Base-by-base conservation (phyloP, 37 sponge, comb jelly and placozoan genomes). In the Chondrosia reniformis region DNA sequence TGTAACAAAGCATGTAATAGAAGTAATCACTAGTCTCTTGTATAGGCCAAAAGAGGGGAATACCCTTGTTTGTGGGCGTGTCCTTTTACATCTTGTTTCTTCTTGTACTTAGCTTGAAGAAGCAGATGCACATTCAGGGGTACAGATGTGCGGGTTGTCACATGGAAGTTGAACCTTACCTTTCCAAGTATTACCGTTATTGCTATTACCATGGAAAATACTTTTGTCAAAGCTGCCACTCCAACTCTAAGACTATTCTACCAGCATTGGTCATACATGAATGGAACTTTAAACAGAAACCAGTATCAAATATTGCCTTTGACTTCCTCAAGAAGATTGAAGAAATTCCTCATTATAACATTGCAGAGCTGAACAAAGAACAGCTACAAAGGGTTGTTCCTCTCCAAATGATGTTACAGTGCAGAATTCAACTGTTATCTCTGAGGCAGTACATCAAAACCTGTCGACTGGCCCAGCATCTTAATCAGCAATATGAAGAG, bases 141-240 rank as follows among this genome's bases (percentile, higher is more conserved):
- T 89, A 89, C 83, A 79, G 94, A 45, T 99, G 99, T 76, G 94
- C 94, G 31, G 99, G 99, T 9, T 99, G 99, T 86, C 94, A 97
- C 10, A 89, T 99, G 92, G 83, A 84, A 52, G 84, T 95, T 4
- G 94, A 91, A 15, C 76, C 77, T 13, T 61, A 63, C 30, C 81
- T 86, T 17, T 46, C 88, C n/a, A 89, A 89, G 19, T 67, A 74
- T 55, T 96, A 93, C 75, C 79, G 94, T 15, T 96, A 92, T 63
- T 99, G 99, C 59, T 63, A 96, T 72, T 99, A 99, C 83, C 74
- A 83, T n/a, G 96, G 96, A 10, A 92, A 88, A 46, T 98, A 98
- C 63, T 98, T 98, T 87, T 98, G 99, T 36, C 90, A 87, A 59
- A 95, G 83, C 39, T 98, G 99, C 63, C 96, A 95, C 56, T 76